These are phyloP conservation scores for Cryptus viduatorius DNA, from an alignment of 2,888 invertebrate genomes.

Conservation along the genomic window DNA sequence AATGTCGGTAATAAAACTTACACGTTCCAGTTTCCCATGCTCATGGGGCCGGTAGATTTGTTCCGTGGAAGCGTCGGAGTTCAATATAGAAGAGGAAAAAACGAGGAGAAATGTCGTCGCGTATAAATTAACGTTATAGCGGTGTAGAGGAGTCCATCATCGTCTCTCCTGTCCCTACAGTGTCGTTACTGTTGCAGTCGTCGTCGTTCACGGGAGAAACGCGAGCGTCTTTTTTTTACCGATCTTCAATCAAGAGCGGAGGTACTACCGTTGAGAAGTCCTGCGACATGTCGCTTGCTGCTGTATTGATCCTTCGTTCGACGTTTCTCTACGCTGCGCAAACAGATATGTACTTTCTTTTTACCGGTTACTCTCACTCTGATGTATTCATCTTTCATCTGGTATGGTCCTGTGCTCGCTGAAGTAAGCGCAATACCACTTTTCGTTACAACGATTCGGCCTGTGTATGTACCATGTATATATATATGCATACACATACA, in stretches of 20 bases:
- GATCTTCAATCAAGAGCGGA: conserved; percentile 55
- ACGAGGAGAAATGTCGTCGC: conserved; percentile 44
- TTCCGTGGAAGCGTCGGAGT: conserved; percentile 38
- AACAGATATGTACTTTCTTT: conserved; percentile 29
- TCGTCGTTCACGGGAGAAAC: conserved; percentile 42
- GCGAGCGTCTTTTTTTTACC: conserved; percentile 12
- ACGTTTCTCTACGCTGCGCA: conserved; percentile 3
- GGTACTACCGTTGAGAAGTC: conserved; percentile 14
- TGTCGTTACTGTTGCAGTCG: conserved; percentile 37
- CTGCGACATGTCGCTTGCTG: conserved; percentile 35
- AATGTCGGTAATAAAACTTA: conserved; percentile 53
- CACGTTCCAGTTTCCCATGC: conserved; percentile 64
- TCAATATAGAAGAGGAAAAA: conserved; percentile 29
- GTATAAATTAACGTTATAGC: conserved; percentile 46
- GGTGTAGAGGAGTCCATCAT: not conserved
- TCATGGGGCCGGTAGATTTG: conserved; percentile 16
- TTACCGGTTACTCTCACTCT: not conserved
- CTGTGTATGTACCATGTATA: too few species aligned
- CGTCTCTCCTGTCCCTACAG: conserved; percentile 5
- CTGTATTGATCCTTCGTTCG: conserved; percentile 41
- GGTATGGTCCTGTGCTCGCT: not conserved
- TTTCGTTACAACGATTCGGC: too few species aligned
- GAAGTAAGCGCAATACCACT: too few species aligned
- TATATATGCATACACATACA: too few species aligned
- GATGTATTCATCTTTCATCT: conserved; percentile 21